Base-by-base conservation (phyloP, 2,888 invertebrate genomes). In the Nebria brevicollis region DNA sequence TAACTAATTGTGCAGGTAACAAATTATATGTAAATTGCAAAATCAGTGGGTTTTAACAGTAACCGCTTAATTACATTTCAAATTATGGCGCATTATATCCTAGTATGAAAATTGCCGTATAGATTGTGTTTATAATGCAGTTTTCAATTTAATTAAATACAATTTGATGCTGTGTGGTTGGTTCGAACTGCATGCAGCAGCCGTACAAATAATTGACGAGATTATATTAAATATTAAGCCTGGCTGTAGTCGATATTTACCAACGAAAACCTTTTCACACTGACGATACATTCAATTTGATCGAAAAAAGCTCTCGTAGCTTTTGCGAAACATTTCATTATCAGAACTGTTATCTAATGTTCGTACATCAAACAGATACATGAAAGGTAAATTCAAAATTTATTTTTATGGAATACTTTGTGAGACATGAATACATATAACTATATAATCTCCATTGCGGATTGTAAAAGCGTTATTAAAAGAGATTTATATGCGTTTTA, bases 91-190 rank as follows among this genome's bases (percentile, higher is more conserved):
- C 7, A 54, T 54, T 54, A 54, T 54, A 13, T 54, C 34, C 34
- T 34, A 34, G 34, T 2, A 34, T 34, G 34, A 5, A 34, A 34
- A 34, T 5, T 34, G 34, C 34, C 5, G 34, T 34, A 4, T 34
- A 34, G 4, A 34, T 11, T 54, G 54, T 54, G 54, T 54, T 54
- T 54, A 54, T 54, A 54, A 13, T 8, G 54, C 54, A 13, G 54
- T 54, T 54, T 54, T 54, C 54, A 54, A 54, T 54, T 54, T 54
- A 54, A 54, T 54, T 54, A 54, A 54, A 54, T 54, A 54, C 54
- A 54, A 54, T 54, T 54, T 54, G 54, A 54, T 54, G 4, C 13
- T 54, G 54, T 54, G 54, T 54, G 54, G 54, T 13, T 54, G 54
- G 54, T 54, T 54, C 54, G 13, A 54, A 54, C 54, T 11, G 54